Evolutionary conservation across 2,113 vertebrate genomes (phyloP).

Genomic region (Oxyura jamaicensis): DNA sequence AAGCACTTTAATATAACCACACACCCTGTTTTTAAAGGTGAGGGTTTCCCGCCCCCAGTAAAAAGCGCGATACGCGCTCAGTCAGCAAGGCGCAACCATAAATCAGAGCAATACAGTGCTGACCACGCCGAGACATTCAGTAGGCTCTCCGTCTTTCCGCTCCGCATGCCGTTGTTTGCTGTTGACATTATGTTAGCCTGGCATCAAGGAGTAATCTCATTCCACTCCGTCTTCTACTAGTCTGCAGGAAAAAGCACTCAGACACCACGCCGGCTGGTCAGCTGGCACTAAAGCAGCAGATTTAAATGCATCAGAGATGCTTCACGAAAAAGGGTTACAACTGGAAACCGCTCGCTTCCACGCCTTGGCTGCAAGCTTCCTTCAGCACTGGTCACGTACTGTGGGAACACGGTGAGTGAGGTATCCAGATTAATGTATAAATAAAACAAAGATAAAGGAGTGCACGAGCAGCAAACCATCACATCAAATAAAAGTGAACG

Average conservation of each 20-base stretch:
- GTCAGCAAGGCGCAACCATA: background rate
- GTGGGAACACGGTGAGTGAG: background rate
- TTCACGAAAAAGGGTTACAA: background rate
- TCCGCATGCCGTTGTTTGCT: background rate
- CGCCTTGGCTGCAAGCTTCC: background rate
- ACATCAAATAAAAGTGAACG: background rate
- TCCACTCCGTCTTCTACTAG: background rate
- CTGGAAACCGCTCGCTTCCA: background rate
- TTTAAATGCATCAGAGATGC: background rate
- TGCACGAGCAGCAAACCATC: background rate
- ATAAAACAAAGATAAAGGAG: background rate
- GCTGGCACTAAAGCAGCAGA: background rate
- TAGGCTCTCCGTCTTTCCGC: background rate
- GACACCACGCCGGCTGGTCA: background rate
- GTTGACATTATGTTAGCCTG: background rate
- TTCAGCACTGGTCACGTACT: background rate
- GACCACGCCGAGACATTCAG: background rate
- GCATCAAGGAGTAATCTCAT: background rate
- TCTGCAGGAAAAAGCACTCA: background rate
- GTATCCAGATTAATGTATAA: background rate
- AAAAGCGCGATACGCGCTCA: background rate
- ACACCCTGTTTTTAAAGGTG: background rate
- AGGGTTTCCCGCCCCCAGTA: accelerated
- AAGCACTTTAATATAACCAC: background rate
- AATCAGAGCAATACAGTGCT: background rate